phyloP scores from a whole-genome alignment of 2,888 invertebrate species.

The Ichneumon xanthorius region DNA sequence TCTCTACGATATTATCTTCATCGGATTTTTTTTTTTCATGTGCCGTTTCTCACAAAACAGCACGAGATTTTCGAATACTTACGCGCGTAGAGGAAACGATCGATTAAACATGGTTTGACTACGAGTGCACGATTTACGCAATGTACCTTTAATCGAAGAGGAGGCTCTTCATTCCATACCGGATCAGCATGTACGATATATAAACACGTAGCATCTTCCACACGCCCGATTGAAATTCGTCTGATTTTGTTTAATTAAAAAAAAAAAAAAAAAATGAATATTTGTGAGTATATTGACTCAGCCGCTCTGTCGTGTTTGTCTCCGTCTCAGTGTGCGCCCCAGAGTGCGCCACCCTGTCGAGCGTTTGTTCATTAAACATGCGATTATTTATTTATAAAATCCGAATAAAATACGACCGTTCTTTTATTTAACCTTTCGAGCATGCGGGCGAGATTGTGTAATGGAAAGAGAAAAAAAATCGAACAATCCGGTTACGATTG shows the following conservation, averaged over 20 bases:
- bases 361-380: slow-evolving; percentile 28
- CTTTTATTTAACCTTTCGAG: slow-evolving; percentile 1
- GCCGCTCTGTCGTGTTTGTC: slow-evolving; percentile 24
- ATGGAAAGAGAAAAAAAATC: neutral
- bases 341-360: neutral
- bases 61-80: slow-evolving; percentile 5
- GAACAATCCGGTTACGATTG: neutral
- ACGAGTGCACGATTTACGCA: slow-evolving; percentile 33
- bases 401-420: neutral
- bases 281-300: neutral
- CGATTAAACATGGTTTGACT: slow-evolving; percentile 57
- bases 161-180: slow-evolving; percentile 18
- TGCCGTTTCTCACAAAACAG: neutral
- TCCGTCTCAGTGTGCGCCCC: neutral
- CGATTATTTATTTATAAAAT: slow-evolving; percentile 19
- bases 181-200: slow-evolving; percentile 7
- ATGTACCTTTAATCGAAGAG: slow-evolving; percentile 24
- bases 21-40: slow-evolving; percentile 23
- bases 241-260: slow-evolving; percentile 1
- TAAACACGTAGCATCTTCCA: slow-evolving; percentile 41
- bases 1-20: neutral
- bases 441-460: neutral
- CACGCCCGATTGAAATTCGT: slow-evolving; percentile 12
- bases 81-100: slow-evolving; percentile 52
- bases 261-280: slow-evolving; percentile 1